phyloP scores from a whole-genome alignment of 2,113 vertebrate genomes.

The Ibidorhyncha struthersii region DNA sequence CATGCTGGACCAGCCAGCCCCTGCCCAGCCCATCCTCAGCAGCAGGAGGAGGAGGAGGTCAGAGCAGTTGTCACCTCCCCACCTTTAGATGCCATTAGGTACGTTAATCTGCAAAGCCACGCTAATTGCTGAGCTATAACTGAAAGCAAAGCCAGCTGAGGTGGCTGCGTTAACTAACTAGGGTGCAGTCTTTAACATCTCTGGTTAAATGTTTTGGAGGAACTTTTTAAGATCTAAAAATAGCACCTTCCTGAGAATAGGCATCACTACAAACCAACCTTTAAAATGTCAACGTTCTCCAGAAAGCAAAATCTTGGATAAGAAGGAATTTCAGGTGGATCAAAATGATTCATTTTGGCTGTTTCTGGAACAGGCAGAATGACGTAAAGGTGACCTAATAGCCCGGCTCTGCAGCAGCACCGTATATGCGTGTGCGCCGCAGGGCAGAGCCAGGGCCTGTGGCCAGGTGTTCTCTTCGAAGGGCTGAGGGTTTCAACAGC shows the following conservation, averaged over 20 bases:
- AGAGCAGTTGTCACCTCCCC: background rate
- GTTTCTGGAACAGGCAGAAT: background rate
- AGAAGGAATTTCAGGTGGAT: background rate
- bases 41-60: background rate
- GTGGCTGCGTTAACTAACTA: background rate
- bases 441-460: background rate
- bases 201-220: background rate
- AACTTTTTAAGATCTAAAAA: background rate
- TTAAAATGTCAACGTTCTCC: background rate
- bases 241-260: background rate
- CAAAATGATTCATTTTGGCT: background rate
- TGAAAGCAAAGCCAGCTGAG: background rate
- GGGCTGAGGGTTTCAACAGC: background rate
- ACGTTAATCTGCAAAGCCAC: background rate
- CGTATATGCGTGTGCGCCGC: fast-evolving
- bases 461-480: background rate
- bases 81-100: background rate
- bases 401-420: background rate
- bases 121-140: background rate
- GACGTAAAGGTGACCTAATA: fast-evolving
- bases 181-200: background rate
- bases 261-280: background rate
- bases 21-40: background rate
- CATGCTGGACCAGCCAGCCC: background rate
- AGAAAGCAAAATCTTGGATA: background rate